A percentile compares a stretch with the other conserved stretches of the same genome.
These are phyloP conservation scores for Callipepla californica DNA, from an alignment of 2,113 vertebrate species.

Conservation along the genomic window DNA sequence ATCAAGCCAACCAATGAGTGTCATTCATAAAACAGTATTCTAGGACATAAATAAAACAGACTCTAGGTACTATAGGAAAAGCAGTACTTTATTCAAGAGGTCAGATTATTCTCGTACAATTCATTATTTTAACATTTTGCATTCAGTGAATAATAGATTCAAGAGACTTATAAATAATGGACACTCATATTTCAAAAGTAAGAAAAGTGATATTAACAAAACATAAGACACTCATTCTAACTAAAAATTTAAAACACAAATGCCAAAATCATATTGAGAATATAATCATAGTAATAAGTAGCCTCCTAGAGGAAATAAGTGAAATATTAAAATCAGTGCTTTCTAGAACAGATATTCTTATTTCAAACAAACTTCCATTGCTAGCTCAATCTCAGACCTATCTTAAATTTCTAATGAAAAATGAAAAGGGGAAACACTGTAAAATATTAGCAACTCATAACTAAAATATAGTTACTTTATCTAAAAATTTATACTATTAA, in stretches of 20 bases:
- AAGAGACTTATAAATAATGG: neutral
- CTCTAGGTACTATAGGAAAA: neutral
- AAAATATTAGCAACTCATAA: neutral
- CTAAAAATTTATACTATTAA: neutral
- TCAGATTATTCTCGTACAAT: neutral
- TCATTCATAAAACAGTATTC: neutral
- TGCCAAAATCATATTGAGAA: neutral
- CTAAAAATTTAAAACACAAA: neutral
- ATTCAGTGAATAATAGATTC: neutral
- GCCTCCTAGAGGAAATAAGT: neutral
- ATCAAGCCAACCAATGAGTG: neutral
- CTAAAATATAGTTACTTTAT: neutral
- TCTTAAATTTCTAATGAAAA: neutral
- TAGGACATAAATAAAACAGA: neutral
- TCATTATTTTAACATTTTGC: neutral
- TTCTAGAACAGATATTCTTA: neutral
- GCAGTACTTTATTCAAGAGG: accelerated
- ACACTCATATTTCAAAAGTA: neutral
- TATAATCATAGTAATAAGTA: neutral
- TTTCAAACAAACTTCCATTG: neutral
- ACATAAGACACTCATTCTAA: neutral
- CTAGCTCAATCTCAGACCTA: neutral
- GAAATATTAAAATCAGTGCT: neutral
- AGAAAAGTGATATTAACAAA: neutral
- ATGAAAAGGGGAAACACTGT: neutral